phyloP scores from a whole-genome alignment of 2,113 vertebrate species.

The Coregonus clupeaformis region DNA sequence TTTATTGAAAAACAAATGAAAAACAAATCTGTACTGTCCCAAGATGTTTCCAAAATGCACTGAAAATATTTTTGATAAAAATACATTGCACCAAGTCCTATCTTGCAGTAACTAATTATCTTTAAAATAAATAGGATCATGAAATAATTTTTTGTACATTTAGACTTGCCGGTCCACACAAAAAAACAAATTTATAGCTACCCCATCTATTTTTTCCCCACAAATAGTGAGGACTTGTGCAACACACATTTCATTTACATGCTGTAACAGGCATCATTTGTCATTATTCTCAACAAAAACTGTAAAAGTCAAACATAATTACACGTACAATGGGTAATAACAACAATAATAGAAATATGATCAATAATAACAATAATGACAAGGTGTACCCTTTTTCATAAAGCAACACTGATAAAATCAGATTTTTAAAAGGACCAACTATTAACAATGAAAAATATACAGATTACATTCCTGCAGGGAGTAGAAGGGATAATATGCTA shows the following conservation, averaged over 20 bases:
- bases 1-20: constrained; percentile 53
- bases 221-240: constrained; percentile 78
- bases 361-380: background rate
- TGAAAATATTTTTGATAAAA: constrained; percentile 93
- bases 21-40: constrained; percentile 40
- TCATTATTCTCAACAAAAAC: constrained; percentile 37
- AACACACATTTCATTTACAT: constrained; percentile 72
- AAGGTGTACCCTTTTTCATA: constrained; percentile 52
- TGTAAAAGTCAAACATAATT: constrained; percentile 28
- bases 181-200: constrained; percentile 29
- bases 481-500: background rate
- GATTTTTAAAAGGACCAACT: constrained; percentile 60
- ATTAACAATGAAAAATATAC: constrained; percentile 73
- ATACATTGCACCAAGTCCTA: constrained; percentile 89
- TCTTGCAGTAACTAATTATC: constrained; percentile 67
- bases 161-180: constrained; percentile 36
- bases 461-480: constrained; percentile 71
- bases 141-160: constrained; percentile 66
- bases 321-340: constrained; percentile 34
- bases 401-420: constrained; percentile 71
- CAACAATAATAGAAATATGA: constrained; percentile 10
- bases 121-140: constrained; percentile 91
- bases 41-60: constrained; percentile 73
- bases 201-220: constrained; percentile 29
- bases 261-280: constrained; percentile 46